Percentiles rank a stretch among this genome's conserved stretches.
Conservation (phyloP, 2,113 vertebrate genomes). For the Piprites chloris region DNA sequence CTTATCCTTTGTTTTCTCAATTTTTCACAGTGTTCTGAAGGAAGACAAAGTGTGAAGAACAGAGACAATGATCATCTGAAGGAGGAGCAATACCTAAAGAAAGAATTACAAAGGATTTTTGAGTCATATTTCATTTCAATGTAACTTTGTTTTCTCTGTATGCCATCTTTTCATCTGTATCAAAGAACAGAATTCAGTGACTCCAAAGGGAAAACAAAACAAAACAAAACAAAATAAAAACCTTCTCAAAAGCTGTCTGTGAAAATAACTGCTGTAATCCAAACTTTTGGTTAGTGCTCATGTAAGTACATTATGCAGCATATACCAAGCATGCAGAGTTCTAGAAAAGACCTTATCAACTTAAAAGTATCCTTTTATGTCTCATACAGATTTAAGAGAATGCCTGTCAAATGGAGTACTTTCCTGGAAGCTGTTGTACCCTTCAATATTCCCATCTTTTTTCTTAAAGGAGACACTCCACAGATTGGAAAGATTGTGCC, state of each 20-base stretch:
- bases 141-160: neutral
- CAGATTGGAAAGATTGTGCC: neutral
- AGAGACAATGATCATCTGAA: neutral
- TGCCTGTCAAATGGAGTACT: neutral
- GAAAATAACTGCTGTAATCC: neutral
- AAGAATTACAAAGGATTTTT: neutral
- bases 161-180: neutral
- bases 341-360: neutral
- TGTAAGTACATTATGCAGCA: neutral
- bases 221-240: neutral
- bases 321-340: neutral
- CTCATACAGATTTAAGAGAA: neutral
- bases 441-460: neutral
- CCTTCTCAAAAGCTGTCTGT: neutral
- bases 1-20: neutral
- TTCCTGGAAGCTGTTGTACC: neutral
- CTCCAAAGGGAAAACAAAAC: neutral
- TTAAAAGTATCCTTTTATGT: neutral
- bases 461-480: neutral
- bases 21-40: neutral
- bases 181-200: neutral
- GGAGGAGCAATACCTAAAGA: neutral
- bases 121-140: neutral
- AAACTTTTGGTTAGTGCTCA: neutral
- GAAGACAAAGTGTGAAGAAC: neutral